Conservation (phyloP, 1,140 invertebrate genomes). For the Drosophila sechellia region DNA sequence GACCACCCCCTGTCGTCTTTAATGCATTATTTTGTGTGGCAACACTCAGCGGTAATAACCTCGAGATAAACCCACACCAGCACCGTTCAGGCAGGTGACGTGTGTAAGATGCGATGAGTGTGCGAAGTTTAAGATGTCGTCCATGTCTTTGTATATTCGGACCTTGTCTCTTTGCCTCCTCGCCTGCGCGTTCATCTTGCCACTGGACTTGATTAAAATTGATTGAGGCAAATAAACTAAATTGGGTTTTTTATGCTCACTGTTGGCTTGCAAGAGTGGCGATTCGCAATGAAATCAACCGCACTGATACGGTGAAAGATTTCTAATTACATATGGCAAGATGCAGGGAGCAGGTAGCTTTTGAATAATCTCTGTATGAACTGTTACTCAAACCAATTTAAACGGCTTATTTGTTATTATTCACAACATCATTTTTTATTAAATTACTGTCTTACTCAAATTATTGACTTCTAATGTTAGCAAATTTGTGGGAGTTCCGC, state of each 20-base stretch:
- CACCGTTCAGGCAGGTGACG: slow-evolving; percentile 8
- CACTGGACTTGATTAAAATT: slow-evolving; percentile 74
- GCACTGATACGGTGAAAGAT: slow-evolving; percentile 26
- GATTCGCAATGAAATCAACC: slow-evolving; percentile 43
- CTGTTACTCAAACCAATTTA: too few species aligned
- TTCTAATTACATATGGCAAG: slow-evolving; percentile 48
- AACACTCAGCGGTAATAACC: slow-evolving; percentile 82
- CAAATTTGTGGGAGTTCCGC: too few species aligned
- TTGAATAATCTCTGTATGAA: too few species aligned
- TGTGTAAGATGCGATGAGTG: slow-evolving; percentile 40
- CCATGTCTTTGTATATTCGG: slow-evolving; percentile 39
- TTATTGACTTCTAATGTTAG: too few species aligned
- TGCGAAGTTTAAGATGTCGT: slow-evolving; percentile 32
- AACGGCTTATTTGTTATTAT: too few species aligned
- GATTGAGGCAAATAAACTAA: slow-evolving; percentile 80
- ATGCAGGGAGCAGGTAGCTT: background rate
- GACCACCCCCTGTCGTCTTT: slow-evolving; percentile 60
- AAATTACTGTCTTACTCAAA: too few species aligned
- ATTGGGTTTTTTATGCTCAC: slow-evolving; percentile 70
- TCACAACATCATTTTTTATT: too few species aligned
- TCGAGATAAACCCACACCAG: slow-evolving; percentile 67
- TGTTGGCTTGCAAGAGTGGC: slow-evolving; percentile 20
- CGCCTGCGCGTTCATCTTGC: slow-evolving; percentile 19
- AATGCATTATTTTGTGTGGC: slow-evolving; percentile 83
- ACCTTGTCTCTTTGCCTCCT: slow-evolving; percentile 1